Evolutionary conservation across 2,113 vertebrate species (phyloP).

Genomic region (Motacilla tschutschensis): DNA sequence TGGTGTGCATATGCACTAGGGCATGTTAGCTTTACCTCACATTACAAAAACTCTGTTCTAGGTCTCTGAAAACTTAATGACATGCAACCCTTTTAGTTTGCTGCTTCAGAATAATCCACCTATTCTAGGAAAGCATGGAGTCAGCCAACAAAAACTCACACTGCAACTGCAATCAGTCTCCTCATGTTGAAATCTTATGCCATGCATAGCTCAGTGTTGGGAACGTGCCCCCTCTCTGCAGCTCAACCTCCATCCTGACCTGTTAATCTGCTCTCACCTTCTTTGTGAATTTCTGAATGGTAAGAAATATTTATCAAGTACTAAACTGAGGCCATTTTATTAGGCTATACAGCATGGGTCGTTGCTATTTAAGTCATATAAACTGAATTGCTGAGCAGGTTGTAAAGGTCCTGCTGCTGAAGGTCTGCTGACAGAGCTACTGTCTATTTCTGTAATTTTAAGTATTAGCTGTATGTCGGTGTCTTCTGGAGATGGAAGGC

Average conservation of each 20-base stretch:
- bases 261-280: background rate
- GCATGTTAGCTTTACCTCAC: background rate
- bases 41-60: background rate
- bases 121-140: background rate
- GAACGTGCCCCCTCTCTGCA: background rate
- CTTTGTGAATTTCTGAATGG: background rate
- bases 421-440: conserved; percentile 25
- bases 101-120: conserved; percentile 6
- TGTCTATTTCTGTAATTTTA: conserved; percentile 23
- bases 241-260: background rate
- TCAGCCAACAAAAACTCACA: conserved; percentile 1
- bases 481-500: conserved; percentile 26
- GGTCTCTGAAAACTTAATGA: background rate
- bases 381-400: background rate
- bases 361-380: background rate
- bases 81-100: background rate
- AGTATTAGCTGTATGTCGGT: background rate
- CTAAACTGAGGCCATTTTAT: background rate
- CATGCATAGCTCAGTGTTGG: background rate
- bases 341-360: background rate
- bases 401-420: conserved; percentile 9
- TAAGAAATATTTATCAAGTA: background rate
- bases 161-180: background rate
- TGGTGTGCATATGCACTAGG: background rate
- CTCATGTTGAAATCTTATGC: background rate